Evolutionary conservation across 2,888 invertebrate species (phyloP).

Genomic region (Aphodius granarius): DNA sequence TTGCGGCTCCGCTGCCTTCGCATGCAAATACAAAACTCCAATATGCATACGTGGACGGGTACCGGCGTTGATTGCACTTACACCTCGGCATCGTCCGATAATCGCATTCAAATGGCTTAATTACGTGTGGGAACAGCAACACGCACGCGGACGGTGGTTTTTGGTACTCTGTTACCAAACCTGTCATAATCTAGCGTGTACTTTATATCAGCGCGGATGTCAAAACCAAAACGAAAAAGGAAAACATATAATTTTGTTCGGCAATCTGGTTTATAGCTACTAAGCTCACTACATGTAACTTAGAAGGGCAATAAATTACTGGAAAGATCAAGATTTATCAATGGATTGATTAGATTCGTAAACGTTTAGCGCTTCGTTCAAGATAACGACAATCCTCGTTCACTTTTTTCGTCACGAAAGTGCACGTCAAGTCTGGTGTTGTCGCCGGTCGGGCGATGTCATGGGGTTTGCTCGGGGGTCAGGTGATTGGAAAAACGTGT

Average conservation of each 20-base stretch:
- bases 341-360: too few relatives aligned
- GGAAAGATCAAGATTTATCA: too few relatives aligned
- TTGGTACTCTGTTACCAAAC: background rate
- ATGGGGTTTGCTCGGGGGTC: slow-evolving; percentile 19
- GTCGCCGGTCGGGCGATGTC: slow-evolving; percentile 12
- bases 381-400: background rate
- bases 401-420: background rate
- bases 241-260: too few relatives aligned
- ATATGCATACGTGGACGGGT: slow-evolving; percentile 25
- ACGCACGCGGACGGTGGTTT: background rate
- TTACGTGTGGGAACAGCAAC: slow-evolving; percentile 13
- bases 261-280: too few relatives aligned
- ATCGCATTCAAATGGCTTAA: slow-evolving; percentile 25
- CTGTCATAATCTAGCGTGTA: background rate
- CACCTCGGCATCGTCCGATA: slow-evolving; percentile 26
- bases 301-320: too few relatives aligned
- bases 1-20: slow-evolving; percentile 1
- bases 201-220: background rate
- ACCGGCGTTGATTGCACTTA: slow-evolving; percentile 23
- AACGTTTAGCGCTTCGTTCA: too few relatives aligned
- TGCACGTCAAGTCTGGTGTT: slow-evolving; percentile 4
- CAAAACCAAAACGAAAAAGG: background rate
- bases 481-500: slow-evolving; percentile 39
- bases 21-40: slow-evolving; percentile 24
- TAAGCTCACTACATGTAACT: too few relatives aligned